A percentile compares a stretch with the other conserved stretches of the same genome.
These are phyloP conservation scores for Regulus satrapa DNA, from an alignment of 2,113 vertebrate genomes.

Conservation along the genomic window DNA sequence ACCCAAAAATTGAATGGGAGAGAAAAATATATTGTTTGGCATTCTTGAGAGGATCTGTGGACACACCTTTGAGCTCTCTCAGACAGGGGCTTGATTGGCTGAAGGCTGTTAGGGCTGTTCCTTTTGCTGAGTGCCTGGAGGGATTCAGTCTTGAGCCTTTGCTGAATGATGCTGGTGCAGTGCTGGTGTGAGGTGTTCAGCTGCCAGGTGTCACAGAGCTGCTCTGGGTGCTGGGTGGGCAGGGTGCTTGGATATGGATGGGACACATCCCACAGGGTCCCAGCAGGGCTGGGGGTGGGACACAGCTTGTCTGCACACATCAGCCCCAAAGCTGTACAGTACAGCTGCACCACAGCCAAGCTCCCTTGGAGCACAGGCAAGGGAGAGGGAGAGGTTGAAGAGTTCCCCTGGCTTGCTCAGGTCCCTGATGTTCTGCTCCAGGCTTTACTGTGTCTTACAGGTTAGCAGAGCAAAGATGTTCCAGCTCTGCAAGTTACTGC, in stretches of 20 bases:
- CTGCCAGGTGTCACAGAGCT: neutral
- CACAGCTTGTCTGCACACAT: neutral
- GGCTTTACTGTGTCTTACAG: neutral
- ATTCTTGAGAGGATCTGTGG: neutral
- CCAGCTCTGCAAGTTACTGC: neutral
- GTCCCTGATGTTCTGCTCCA: neutral
- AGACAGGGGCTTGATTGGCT: neutral
- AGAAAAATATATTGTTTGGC: neutral
- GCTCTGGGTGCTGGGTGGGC: neutral
- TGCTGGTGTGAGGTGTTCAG: neutral
- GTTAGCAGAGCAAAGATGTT: neutral
- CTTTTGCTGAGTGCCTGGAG: neutral
- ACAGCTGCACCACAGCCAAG: neutral
- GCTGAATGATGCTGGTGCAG: neutral
- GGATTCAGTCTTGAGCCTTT: neutral
- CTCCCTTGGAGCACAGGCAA: neutral
- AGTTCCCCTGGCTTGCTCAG: fast-evolving
- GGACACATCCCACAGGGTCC: fast-evolving
- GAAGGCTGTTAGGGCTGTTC: neutral
- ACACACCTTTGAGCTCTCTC: neutral
- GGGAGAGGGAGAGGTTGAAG: neutral
- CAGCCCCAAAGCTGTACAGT: neutral
- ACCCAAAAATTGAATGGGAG: neutral
- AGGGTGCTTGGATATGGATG: no score
- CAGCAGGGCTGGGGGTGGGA: neutral